These are phyloP conservation scores for Clivina fossor DNA, from an alignment of 2,888 invertebrate species.

Conservation along the genomic window DNA sequence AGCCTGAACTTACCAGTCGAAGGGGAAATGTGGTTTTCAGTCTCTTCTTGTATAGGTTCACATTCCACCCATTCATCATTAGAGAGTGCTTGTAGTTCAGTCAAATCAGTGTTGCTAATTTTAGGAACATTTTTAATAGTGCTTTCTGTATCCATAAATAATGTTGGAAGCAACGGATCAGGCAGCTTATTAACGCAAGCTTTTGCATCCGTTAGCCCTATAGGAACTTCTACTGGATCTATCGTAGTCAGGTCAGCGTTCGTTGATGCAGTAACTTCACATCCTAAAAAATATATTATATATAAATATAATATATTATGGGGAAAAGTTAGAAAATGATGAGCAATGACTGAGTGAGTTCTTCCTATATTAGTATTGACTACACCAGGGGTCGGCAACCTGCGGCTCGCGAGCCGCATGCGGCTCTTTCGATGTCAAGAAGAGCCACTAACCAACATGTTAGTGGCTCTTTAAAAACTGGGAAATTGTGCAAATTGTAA, in stretches of 20 bases:
- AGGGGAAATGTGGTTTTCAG: constrained; percentile 12
- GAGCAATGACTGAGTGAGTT: too few species aligned
- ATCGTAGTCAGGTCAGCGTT: background rate
- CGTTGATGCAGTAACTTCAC: background rate
- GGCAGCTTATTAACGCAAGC: background rate
- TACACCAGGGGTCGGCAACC: too few species aligned
- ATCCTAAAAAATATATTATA: background rate
- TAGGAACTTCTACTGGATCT: background rate
- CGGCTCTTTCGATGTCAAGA: too few species aligned
- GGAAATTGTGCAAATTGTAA: too few species aligned
- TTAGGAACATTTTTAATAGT: constrained; percentile 4
- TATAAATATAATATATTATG: background rate
- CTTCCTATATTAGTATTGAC: background rate
- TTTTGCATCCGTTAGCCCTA: background rate
- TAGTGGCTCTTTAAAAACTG: too few species aligned
- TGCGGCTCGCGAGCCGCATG: too few species aligned
- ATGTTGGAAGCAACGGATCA: constrained; percentile 13
- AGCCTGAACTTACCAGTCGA: constrained; percentile 3
- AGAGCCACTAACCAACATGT: too few species aligned
- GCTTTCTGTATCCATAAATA: constrained; percentile 10
- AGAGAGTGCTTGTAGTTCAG: constrained; percentile 12
- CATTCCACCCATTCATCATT: constrained; percentile 9
- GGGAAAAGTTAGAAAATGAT: too few species aligned
- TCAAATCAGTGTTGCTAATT: constrained; percentile 14
- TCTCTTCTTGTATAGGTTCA: constrained; percentile 13